Evolutionary conservation across 2,113 vertebrate genomes (phyloP).

Genomic region (Climacteris rufus): DNA sequence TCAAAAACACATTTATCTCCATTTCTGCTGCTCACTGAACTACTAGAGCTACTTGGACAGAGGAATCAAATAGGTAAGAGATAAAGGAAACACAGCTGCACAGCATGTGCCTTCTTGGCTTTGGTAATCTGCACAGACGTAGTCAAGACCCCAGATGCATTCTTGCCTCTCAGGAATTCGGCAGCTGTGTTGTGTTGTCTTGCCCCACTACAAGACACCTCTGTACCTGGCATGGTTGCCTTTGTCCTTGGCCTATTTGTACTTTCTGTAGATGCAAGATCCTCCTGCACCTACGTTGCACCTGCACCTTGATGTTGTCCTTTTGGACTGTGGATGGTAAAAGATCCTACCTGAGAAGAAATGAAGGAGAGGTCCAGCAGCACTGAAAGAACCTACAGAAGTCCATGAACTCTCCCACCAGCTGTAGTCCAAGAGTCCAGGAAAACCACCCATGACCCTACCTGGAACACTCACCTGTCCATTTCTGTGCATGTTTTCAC

Average conservation of each 20-base stretch:
- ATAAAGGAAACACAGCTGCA: not conserved
- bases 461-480: constrained; percentile 93
- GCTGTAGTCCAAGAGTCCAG: not conserved
- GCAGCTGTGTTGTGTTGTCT: not conserved
- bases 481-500: constrained; percentile 83
- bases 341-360: constrained; percentile 82
- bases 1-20: not conserved
- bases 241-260: constrained; percentile 87
- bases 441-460: not conserved
- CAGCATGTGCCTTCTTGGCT: not conserved
- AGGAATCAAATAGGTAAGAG: not conserved
- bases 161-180: not conserved
- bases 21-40: too few species aligned
- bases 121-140: too few species aligned
- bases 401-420: not conserved
- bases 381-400: not conserved
- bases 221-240: constrained; percentile 83
- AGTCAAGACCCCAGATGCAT: not conserved
- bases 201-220: too few species aligned
- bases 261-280: constrained; percentile 84
- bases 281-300: constrained; percentile 25
- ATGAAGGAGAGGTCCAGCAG: not conserved
- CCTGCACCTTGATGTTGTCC: constrained; percentile 65
- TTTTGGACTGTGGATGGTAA: constrained; percentile 89
- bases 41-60: not conserved